These are phyloP conservation scores for Campopleginae sp. DNA, from an alignment of 2,888 invertebrate species.

Conservation along the genomic window DNA sequence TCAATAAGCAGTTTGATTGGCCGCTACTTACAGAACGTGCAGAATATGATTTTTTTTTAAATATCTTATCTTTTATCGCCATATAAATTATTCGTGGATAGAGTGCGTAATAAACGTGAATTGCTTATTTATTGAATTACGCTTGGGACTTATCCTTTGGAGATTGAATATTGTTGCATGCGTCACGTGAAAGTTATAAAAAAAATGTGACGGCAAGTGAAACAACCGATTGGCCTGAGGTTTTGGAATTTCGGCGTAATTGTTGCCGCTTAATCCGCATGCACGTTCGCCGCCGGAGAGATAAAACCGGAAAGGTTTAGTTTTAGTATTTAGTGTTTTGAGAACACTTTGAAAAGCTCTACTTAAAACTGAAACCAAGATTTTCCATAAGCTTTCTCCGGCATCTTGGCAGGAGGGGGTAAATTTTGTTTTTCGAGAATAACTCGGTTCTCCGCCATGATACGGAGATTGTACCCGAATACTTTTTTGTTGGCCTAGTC, in stretches of 20 bases:
- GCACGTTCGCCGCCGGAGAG: too few species aligned
- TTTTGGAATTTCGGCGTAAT: not conserved
- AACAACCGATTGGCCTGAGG: not conserved
- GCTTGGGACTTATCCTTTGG: not conserved
- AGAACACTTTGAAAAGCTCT: not conserved
- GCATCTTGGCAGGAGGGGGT: too few species aligned
- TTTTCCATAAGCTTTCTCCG: too few species aligned
- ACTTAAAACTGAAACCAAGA: not conserved
- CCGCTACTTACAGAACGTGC: slow-evolving; percentile 1
- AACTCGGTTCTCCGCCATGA: too few species aligned
- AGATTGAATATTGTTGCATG: not conserved
- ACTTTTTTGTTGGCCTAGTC: too few species aligned
- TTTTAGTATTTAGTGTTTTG: not conserved
- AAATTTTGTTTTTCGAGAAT: too few species aligned
- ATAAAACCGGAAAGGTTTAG: too few species aligned
- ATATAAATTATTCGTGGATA: slow-evolving; percentile 12
- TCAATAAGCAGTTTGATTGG: slow-evolving; percentile 3
- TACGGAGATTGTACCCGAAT: too few species aligned
- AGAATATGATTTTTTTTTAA: not conserved
- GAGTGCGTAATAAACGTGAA: not conserved
- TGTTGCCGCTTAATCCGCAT: too few species aligned
- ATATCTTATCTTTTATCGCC: slow-evolving; percentile 30
- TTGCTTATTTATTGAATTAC: slow-evolving; percentile 9
- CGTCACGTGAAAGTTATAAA: not conserved
- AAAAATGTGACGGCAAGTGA: not conserved